Evolutionary conservation across 2,113 vertebrate species (phyloP).

Genomic region (Eudyptes chrysolophus): DNA sequence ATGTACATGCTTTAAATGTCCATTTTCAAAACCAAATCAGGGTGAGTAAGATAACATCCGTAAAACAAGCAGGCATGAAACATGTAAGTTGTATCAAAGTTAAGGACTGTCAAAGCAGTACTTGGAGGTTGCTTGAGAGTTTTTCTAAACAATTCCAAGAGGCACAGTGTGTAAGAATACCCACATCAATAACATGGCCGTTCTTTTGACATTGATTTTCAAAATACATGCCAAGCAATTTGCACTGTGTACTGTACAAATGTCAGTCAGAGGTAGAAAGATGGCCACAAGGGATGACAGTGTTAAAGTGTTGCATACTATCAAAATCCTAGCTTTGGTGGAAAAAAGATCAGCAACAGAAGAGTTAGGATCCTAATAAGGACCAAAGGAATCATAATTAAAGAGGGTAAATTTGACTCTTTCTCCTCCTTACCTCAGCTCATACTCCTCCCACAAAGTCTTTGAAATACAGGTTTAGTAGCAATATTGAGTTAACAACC

Average conservation of each 20-base stretch:
- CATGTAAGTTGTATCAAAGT: background rate
- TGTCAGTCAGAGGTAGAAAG: background rate
- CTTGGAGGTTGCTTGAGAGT: background rate
- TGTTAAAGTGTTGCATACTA: background rate
- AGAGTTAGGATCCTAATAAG: background rate
- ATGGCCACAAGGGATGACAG: background rate
- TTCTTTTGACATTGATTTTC: conserved; percentile 5
- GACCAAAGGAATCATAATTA: background rate
- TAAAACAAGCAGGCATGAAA: background rate
- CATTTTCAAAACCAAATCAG: background rate
- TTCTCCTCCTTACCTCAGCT: background rate
- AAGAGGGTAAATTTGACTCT: background rate
- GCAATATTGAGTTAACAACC: background rate
- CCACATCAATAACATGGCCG: background rate
- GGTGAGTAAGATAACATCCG: background rate
- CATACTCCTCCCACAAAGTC: background rate
- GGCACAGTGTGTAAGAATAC: background rate
- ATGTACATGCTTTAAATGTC: background rate
- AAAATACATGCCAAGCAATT: background rate
- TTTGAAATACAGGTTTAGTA: background rate
- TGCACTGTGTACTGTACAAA: background rate
- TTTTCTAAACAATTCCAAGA: background rate
- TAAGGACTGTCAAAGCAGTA: background rate
- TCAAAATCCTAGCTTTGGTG: background rate
- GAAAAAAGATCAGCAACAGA: background rate